These are phyloP conservation scores for Rhineura floridana DNA, from an alignment of 2,113 vertebrate genomes.

Conservation along the genomic window DNA sequence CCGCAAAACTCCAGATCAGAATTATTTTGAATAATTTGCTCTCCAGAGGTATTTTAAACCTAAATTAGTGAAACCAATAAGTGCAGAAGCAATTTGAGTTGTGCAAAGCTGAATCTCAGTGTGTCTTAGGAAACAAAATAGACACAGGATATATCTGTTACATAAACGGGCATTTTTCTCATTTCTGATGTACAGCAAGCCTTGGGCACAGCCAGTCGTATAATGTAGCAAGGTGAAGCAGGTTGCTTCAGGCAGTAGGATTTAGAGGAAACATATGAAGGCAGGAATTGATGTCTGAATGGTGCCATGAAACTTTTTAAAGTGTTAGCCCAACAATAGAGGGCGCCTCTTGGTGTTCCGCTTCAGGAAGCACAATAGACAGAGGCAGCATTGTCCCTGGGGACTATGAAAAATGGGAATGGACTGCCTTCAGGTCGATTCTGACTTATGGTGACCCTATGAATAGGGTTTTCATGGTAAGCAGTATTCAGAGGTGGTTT, in stretches of 20 bases:
- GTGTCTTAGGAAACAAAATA: not conserved
- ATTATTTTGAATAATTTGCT: not conserved
- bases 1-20: not conserved
- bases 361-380: not conserved
- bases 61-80: not conserved
- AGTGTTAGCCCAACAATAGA: no score
- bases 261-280: not conserved
- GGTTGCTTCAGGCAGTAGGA: not conserved
- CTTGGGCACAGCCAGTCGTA: no score
- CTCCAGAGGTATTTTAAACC: not conserved
- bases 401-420: no score
- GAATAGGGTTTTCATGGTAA: no score
- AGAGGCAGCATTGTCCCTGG: not conserved
- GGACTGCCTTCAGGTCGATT: no score
- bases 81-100: not conserved
- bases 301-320: no score
- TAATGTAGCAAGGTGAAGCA: not conserved
- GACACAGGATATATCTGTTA: no score
- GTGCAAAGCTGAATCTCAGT: not conserved
- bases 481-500: no score
- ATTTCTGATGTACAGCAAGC: not conserved
- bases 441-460: no score
- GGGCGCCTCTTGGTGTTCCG: no score
- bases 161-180: not conserved
- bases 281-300: no score